phyloP scores from a whole-genome alignment of 35 echinoderm and acorn worm genomes.

The Eucidaris tribuloides region DNA sequence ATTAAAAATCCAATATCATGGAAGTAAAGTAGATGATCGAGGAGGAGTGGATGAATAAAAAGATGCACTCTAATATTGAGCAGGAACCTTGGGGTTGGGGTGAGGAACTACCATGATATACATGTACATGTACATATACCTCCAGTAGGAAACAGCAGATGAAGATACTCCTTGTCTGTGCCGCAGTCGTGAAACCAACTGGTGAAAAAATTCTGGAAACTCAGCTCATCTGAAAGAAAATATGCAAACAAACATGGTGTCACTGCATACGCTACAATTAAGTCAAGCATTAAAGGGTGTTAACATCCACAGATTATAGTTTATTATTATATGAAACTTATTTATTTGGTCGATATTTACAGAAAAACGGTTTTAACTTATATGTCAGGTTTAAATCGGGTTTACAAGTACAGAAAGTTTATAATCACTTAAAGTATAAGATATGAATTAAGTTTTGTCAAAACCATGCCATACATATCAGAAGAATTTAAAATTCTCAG shows the following conservation, averaged over 20 bases:
- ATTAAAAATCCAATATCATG: background rate
- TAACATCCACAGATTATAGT: background rate
- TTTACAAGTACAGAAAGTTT: too few relatives aligned
- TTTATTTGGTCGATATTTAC: background rate
- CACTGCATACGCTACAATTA: background rate
- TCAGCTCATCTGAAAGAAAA: conserved; percentile 59
- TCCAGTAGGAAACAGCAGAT: conserved; percentile 38
- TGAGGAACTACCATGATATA: background rate
- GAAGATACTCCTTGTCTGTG: conserved; percentile 81
- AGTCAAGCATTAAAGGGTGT: background rate
- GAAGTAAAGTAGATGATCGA: too few relatives aligned
- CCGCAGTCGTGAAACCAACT: conserved; percentile 86
- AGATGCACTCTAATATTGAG: too few relatives aligned
- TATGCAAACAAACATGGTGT: background rate
- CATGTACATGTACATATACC: background rate
- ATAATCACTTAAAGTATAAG: too few relatives aligned
- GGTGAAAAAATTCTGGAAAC: conserved; percentile 69
- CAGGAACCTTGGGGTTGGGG: background rate
- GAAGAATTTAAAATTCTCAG: too few relatives aligned
- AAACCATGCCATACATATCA: too few relatives aligned
- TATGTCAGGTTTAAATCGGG: background rate
- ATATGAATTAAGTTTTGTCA: too few relatives aligned
- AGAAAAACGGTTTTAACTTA: background rate
- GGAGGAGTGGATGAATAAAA: too few relatives aligned
- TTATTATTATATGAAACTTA: background rate